These are phyloP conservation scores for Eurytoma californica DNA, from an alignment of 2,888 invertebrate species.

Conservation along the genomic window DNA sequence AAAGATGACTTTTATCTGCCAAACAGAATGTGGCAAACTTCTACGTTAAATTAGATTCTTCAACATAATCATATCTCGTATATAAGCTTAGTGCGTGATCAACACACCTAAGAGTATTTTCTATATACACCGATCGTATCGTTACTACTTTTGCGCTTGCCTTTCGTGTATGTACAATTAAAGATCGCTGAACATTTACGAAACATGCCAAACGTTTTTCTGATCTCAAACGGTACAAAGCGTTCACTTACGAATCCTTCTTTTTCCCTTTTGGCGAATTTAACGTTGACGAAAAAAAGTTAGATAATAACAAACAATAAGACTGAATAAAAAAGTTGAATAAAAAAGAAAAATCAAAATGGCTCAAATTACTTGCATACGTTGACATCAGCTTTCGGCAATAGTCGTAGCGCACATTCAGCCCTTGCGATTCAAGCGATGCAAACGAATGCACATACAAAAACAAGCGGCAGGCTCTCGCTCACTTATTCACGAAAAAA, in stretches of 20 bases:
- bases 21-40: conserved; percentile 23
- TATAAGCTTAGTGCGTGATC: conserved; percentile 52
- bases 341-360: conserved; percentile 3
- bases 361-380: neutral
- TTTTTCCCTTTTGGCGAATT: too few species aligned
- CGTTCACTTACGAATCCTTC: too few species aligned
- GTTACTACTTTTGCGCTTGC: conserved; percentile 56
- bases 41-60: conserved; percentile 44
- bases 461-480: conserved; percentile 34
- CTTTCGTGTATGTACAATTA: conserved; percentile 44
- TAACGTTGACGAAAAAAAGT: conserved; percentile 2
- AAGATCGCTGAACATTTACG: conserved; percentile 22
- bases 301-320: neutral
- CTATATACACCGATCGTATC: conserved; percentile 61
- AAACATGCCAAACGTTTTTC: neutral
- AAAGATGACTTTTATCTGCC: conserved; percentile 32
- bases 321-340: neutral
- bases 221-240: too few species aligned
- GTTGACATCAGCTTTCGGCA: conserved; percentile 9
- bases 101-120: conserved; percentile 54
- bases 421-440: conserved; percentile 9
- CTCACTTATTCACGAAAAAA: conserved; percentile 10
- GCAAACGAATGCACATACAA: conserved; percentile 30
- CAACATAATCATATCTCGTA: conserved; percentile 59
- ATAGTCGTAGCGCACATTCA: conserved; percentile 22